Base-by-base conservation (phyloP, 2,888 invertebrate species). In the Philereme vetulata region DNA sequence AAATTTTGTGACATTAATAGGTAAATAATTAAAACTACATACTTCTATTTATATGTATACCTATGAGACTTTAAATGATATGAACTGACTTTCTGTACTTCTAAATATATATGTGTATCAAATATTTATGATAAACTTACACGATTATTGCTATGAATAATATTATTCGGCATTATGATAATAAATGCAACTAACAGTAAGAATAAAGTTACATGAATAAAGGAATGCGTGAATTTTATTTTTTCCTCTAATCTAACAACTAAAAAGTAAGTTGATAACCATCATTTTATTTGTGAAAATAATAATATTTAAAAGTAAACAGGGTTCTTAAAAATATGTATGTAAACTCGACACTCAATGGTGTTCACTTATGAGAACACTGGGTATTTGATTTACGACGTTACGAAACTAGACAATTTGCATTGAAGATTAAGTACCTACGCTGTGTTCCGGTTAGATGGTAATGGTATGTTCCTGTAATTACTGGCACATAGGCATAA, bases 171-270 rank as follows among this genome's bases (percentile, higher is more conserved):
- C 60, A 60, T 62, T 21, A 56, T 59, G 57, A 63, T 62, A 51
- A 62, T 43, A 58, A 58, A 66, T 58, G 65, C 57, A 57, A 61
- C 63, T 63, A 63, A 63, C 62, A 59, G 47, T 66, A 62, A 56
- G 51, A 64, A 60, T 60, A 59, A 67, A 64, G 45, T 59, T 54
- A 60, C 57, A 59, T 57, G 53, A 55, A 52, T 35, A 53, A 40
- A 11, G 46, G 8, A 38, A 21, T 21, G 21, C 2, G 3, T 6
- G 4, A 38, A 8, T 38, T 38, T 38, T 38, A 38, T 38, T 38
- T 38, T 38, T 6, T 1, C 21, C 21, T 21, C 21, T 21, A 21
- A 21, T 21, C 21, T 21, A n/a, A n/a, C n/a, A n/a, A n/a, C n/a
- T n/a, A n/a, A n/a, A n/a, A n/a, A n/a, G n/a, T n/a, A n/a, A n/a